phyloP scores from a whole-genome alignment of 2,888 invertebrate species.

The Archips xylosteana region DNA sequence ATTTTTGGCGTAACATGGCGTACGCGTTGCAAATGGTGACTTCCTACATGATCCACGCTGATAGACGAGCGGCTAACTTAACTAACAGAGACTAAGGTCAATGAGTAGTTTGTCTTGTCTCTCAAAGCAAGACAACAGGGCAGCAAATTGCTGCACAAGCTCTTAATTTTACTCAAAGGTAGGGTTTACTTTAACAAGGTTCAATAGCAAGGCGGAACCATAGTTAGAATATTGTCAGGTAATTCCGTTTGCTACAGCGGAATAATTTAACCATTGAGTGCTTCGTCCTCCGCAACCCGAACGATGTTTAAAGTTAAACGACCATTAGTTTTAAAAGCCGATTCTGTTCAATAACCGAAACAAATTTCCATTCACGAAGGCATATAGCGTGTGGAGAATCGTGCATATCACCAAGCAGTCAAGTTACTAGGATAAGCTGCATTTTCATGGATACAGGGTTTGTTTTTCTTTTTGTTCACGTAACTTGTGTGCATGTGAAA shows the following conservation, averaged over 20 bases:
- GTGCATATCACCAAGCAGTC: constrained; percentile 11
- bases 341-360: constrained; percentile 37
- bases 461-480: constrained; percentile 7
- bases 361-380: constrained; percentile 32
- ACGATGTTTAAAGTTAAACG: neutral
- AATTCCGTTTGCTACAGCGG: constrained; percentile 24
- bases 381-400: constrained; percentile 15
- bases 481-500: constrained; percentile 10
- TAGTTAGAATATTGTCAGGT: constrained; percentile 6
- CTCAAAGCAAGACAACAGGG: neutral
- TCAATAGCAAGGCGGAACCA: constrained; percentile 2
- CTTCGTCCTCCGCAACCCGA: constrained; percentile 1
- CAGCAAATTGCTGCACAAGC: neutral
- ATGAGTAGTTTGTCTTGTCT: no score
- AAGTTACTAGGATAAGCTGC: constrained; percentile 26
- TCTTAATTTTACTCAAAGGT: constrained; percentile 3
- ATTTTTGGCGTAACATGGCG: no score
- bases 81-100: no score
- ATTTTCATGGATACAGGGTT: constrained; percentile 17
- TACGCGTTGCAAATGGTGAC: no score
- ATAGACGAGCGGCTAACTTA: no score
- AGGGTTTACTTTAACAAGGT: constrained; percentile 10
- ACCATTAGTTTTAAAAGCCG: constrained; percentile 12
- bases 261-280: constrained; percentile 13
- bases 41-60: no score